These are phyloP conservation scores for Mus pahari DNA, from an alignment of 2,113 vertebrate genomes.

Conservation along the genomic window DNA sequence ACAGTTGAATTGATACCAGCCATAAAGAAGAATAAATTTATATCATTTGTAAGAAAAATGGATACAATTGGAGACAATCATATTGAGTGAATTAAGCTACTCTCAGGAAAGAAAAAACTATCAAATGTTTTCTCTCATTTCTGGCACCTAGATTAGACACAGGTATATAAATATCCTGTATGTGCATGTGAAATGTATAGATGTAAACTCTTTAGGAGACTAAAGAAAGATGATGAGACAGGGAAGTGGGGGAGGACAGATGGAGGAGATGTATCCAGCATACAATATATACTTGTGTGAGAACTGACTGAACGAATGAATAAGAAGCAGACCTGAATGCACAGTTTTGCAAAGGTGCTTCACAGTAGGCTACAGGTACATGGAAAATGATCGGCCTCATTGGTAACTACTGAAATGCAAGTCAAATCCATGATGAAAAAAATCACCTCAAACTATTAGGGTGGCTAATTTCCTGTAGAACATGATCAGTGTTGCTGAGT, in stretches of 20 bases:
- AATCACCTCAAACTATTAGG: background rate
- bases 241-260: no score
- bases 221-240: background rate
- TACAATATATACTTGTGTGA: background rate
- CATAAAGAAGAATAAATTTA: background rate
- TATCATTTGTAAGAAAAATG: background rate
- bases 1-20: background rate
- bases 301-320: background rate
- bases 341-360: background rate
- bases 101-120: background rate
- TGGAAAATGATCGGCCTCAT: background rate
- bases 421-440: background rate
- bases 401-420: slow-evolving; percentile 29
- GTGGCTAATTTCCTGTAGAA: background rate
- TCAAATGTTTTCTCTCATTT: background rate
- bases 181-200: background rate
- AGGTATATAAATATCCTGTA: background rate
- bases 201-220: background rate
- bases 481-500: background rate
- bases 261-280: background rate
- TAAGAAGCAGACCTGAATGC: background rate
- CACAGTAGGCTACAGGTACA: background rate
- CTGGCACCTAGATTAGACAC: background rate
- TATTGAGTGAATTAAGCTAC: background rate
- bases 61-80: background rate